Evolutionary conservation across 2,113 vertebrate species (phyloP).

Genomic region (Glareola pratincola): DNA sequence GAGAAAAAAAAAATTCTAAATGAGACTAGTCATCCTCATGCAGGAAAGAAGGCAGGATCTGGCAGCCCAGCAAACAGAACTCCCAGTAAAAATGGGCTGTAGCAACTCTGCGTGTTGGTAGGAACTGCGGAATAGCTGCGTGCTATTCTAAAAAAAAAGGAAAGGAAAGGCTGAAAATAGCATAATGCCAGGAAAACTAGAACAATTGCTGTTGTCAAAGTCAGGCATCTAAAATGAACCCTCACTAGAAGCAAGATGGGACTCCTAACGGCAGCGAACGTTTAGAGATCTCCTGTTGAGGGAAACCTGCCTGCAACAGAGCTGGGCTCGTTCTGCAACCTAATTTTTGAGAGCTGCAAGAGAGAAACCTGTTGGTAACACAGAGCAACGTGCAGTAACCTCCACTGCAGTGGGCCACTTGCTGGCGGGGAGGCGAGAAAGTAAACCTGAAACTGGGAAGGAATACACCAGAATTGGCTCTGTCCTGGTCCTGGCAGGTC

Average conservation of each 20-base stretch:
- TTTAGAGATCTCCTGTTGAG: neutral
- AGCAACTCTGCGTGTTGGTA: neutral
- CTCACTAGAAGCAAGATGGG: neutral
- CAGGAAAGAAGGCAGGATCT: neutral
- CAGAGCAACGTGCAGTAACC: neutral
- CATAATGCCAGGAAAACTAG: neutral
- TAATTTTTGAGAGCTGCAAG: neutral
- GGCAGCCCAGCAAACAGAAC: neutral
- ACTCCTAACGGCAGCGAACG: neutral
- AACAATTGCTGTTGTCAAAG: constrained; percentile 5
- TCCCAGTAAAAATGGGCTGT: neutral
- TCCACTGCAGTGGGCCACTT: neutral
- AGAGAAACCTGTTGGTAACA: neutral
- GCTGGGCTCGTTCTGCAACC: neutral
- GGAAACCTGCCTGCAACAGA: neutral
- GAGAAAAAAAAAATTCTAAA: neutral
- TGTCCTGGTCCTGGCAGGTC: neutral
- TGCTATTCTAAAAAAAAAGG: neutral
- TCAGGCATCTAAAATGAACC: neutral
- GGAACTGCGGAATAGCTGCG: neutral
- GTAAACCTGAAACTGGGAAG: neutral
- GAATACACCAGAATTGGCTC: neutral
- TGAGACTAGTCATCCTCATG: neutral
- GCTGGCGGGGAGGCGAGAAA: neutral
- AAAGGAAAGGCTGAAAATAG: constrained; percentile 11